Evolutionary conservation across 2,888 invertebrate genomes (phyloP).

Genomic region (Pseudococcus viburni): DNA sequence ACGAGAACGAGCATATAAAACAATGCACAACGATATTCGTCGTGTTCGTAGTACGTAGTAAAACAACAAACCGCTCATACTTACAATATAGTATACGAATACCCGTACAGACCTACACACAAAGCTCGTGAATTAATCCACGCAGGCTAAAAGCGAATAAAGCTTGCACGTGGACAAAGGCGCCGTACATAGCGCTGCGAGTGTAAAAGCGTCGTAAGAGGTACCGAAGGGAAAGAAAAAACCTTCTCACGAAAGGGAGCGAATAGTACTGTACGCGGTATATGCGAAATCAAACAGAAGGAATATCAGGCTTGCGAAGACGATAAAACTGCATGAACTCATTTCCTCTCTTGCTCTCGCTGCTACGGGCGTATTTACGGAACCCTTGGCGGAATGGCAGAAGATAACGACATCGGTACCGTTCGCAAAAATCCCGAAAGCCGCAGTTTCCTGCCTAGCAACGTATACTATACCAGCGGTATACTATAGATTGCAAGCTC

Average conservation of each 20-base stretch:
- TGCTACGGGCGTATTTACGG: constrained; percentile 1
- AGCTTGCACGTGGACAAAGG: constrained; percentile 40
- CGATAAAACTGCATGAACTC: constrained; percentile 39
- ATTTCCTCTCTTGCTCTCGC: not conserved
- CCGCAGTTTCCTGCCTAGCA: constrained; percentile 45
- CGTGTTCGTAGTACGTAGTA: constrained; percentile 15
- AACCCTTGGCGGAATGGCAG: constrained; percentile 24
- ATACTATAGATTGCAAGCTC: not conserved
- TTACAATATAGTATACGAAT: not conserved
- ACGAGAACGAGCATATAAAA: not conserved
- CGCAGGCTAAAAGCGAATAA: constrained; percentile 28
- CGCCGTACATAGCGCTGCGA: not conserved
- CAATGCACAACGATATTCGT: not conserved
- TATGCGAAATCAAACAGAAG: constrained; percentile 39
- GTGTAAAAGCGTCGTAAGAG: not conserved
- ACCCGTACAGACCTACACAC: not conserved
- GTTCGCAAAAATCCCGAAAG: constrained; percentile 21
- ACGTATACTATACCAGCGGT: not conserved
- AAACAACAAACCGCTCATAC: not conserved
- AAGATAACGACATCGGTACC: constrained; percentile 29
- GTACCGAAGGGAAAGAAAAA: not conserved
- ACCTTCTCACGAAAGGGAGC: constrained; percentile 8
- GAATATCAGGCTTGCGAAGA: constrained; percentile 38
- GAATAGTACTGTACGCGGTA: not conserved
- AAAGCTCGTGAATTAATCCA: constrained; percentile 30